These are phyloP conservation scores for Xiphias gladius DNA, from an alignment of 2,113 vertebrate species.

Conservation along the genomic window DNA sequence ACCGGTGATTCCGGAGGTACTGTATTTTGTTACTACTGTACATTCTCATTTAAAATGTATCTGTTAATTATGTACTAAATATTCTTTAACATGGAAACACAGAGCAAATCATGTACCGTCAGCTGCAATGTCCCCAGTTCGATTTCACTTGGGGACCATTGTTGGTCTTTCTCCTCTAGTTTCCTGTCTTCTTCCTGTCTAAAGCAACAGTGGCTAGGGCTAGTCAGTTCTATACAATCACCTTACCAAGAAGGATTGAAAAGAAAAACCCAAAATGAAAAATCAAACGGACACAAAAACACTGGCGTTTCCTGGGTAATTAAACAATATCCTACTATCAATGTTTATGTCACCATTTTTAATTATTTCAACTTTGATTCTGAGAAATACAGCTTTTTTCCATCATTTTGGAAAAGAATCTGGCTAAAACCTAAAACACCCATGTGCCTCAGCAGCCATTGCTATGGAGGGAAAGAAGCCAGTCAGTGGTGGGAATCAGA, in stretches of 20 bases:
- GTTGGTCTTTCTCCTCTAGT: neutral
- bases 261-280: too few relatives aligned
- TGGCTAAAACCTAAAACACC: constrained; percentile 18
- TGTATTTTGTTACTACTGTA: neutral
- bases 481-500: neutral
- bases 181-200: neutral
- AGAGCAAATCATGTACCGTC: neutral
- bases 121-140: neutral
- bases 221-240: neutral
- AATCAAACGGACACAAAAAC: neutral
- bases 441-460: neutral
- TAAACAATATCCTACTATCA: neutral
- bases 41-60: neutral
- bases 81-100: neutral
- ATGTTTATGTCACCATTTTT: neutral
- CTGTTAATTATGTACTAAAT: neutral
- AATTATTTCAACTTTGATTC: constrained; percentile 1
- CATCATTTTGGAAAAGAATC: constrained; percentile 6
- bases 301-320: neutral
- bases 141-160: neutral
- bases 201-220: too few relatives aligned
- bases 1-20: neutral
- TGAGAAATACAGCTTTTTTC: neutral
- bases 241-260: neutral
- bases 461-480: constrained; percentile 1